These are phyloP conservation scores for Noctilio leporinus DNA, from an alignment of 2,113 vertebrate species.

Conservation along the genomic window DNA sequence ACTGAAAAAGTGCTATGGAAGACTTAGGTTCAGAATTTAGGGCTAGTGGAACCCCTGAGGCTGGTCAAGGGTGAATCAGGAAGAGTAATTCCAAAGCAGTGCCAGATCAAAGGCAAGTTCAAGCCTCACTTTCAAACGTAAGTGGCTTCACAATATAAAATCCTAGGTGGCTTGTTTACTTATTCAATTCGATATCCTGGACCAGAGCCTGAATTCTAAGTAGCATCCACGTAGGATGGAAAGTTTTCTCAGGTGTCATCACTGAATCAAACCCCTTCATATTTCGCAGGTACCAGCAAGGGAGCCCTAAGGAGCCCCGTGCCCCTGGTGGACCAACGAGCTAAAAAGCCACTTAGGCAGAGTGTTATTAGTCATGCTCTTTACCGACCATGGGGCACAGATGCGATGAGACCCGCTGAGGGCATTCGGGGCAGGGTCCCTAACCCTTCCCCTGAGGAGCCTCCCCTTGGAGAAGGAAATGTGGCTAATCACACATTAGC, in stretches of 20 bases:
- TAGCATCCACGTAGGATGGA: not conserved
- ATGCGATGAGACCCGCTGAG: conserved; percentile 23
- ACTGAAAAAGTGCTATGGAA: not conserved
- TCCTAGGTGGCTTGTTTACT: not conserved
- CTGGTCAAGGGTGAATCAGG: not conserved
- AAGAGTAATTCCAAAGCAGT: not conserved
- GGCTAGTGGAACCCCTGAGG: not conserved
- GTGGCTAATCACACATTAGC: conserved; percentile 42
- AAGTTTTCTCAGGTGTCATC: not conserved
- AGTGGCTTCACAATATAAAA: not conserved
- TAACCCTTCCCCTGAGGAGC: not conserved
- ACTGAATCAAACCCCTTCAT: not conserved
- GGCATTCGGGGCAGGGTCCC: conserved; percentile 5
- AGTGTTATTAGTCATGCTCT: not conserved
- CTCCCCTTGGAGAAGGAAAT: conserved; percentile 35
- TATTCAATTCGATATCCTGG: not conserved
- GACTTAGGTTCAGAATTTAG: not conserved
- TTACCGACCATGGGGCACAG: not conserved
- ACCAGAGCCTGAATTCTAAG: not conserved
- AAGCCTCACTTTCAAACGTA: not conserved
- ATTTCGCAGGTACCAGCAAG: not conserved
- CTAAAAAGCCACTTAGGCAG: not conserved
- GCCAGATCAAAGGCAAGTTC: not conserved
- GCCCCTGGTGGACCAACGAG: not conserved
- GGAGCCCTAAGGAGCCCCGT: not conserved